phyloP scores from a whole-genome alignment of 2,888 invertebrate species.

The Lithophane semibrunnea region DNA sequence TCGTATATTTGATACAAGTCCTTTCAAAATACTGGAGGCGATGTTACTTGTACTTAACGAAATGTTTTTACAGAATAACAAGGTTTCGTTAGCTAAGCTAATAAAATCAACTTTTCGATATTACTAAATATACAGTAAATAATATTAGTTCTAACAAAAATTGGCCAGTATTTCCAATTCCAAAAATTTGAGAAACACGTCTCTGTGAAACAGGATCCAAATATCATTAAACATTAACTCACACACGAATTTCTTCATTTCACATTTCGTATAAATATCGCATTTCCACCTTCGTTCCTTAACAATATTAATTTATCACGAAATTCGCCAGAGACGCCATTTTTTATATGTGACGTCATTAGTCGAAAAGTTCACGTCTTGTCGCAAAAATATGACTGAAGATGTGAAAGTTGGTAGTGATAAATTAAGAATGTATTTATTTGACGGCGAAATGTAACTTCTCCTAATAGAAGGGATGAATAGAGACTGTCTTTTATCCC shows the following conservation, averaged over 20 bases:
- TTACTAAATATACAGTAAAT: not conserved
- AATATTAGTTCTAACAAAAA: not conserved
- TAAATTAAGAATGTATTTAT: constrained; percentile 69
- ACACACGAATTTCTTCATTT: constrained; percentile 2
- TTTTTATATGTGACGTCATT: constrained; percentile 58
- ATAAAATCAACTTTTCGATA: not conserved
- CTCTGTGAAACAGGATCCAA: not conserved
- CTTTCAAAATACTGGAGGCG: not conserved
- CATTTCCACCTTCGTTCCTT: constrained; percentile 32
- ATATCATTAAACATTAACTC: constrained; percentile 13
- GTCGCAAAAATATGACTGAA: constrained; percentile 57
- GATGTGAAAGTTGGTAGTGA: constrained; percentile 60
- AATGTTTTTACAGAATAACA: not conserved
- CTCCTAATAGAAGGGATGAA: constrained; percentile 27
- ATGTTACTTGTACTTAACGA: not conserved
- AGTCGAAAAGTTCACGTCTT: constrained; percentile 57
- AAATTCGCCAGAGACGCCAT: constrained; percentile 37
- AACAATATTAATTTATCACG: constrained; percentile 59
- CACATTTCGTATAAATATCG: constrained; percentile 37
- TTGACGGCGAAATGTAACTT: constrained; percentile 45
- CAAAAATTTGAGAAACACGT: not conserved
- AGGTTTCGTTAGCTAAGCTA: not conserved
- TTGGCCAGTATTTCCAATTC: not conserved
- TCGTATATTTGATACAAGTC: not conserved
- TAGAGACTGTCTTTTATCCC: constrained; percentile 26